Percentiles rank a stretch among this genome's conserved stretches.
phyloP scores from a whole-genome alignment of 2,113 vertebrate genomes.

The Larimichthys polyactis region DNA sequence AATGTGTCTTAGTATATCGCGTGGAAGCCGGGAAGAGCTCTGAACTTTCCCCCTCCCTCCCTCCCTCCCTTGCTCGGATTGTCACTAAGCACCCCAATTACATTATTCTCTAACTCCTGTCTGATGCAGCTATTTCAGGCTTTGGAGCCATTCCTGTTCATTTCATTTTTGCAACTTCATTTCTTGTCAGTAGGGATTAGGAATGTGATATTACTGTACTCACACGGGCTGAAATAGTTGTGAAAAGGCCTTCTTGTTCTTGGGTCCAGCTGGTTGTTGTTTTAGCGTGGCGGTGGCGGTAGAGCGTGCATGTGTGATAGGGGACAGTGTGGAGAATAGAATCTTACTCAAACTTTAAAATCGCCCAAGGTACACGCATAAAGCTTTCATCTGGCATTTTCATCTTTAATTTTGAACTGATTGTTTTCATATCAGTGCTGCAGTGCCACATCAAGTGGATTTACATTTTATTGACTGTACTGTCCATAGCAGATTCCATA shows the following conservation, averaged over 20 bases:
- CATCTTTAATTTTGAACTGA: neutral
- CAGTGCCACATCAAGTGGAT: too few relatives aligned
- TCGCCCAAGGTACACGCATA: neutral
- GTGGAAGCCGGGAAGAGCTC: conserved; percentile 45
- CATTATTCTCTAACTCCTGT: conserved; percentile 65
- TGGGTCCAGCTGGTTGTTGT: conserved; percentile 51
- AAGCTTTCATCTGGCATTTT: neutral
- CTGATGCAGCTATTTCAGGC: conserved; percentile 74
- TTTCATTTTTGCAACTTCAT: conserved; percentile 60
- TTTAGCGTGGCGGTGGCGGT: neutral
- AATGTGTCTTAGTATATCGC: conserved; percentile 39
- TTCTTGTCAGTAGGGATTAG: conserved; percentile 65
- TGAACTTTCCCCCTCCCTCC: conserved; percentile 22
- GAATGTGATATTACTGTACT: conserved; percentile 63
- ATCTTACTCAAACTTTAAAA: conserved; percentile 3
- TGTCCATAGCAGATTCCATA: too few relatives aligned
- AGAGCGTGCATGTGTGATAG: conserved; percentile 7
- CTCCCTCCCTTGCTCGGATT: conserved; percentile 22
- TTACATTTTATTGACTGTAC: too few relatives aligned
- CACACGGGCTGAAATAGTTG: conserved; percentile 47
- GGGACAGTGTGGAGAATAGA: conserved; percentile 27
- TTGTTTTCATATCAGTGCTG: too few relatives aligned
- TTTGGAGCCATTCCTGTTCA: conserved; percentile 59
- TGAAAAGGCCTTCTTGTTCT: conserved; percentile 65
- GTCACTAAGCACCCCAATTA: conserved; percentile 64